A percentile compares a stretch with the other conserved stretches of the same genome.
Evolutionary conservation across 2,888 invertebrate genomes (phyloP).

Genomic region (Ecdyonurus torrentis): DNA sequence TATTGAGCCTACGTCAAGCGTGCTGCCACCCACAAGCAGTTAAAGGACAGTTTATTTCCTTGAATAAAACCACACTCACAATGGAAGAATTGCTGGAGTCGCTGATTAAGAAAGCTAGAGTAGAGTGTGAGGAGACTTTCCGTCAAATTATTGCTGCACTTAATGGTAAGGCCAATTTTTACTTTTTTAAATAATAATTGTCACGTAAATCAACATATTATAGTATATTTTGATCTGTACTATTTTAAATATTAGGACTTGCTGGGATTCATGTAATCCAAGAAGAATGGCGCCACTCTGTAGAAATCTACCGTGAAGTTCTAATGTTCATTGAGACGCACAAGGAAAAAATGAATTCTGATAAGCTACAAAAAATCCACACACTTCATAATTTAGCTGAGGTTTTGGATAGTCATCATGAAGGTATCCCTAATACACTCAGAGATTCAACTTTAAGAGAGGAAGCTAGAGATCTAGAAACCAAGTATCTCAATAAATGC

Average conservation of each 20-base stretch:
- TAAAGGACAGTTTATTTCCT: conserved; percentile 32
- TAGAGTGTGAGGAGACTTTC: conserved; percentile 43
- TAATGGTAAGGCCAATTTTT: conserved; percentile 44
- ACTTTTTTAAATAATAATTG: too few species aligned
- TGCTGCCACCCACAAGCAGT: conserved; percentile 52
- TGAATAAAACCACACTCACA: conserved; percentile 33
- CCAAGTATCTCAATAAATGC: conserved; percentile 35
- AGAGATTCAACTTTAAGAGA: conserved; percentile 30
- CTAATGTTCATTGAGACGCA: conserved; percentile 32
- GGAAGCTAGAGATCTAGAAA: conserved; percentile 34
- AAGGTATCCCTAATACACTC: conserved; percentile 30
- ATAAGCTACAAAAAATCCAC: conserved; percentile 48
- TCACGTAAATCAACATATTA: too few species aligned
- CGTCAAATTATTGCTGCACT: conserved; percentile 42
- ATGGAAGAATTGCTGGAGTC: conserved; percentile 48
- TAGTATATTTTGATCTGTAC: too few species aligned
- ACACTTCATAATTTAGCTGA: conserved; percentile 46
- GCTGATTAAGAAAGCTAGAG: conserved; percentile 39
- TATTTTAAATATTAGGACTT: conserved; percentile 32
- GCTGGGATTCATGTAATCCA: conserved; percentile 44
- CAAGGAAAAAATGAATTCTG: conserved; percentile 33
- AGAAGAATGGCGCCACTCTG: conserved; percentile 33
- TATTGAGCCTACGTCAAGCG: conserved; percentile 47
- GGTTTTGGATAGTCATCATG: conserved; percentile 25
- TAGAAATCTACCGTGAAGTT: conserved; percentile 41